Percentiles rank a stretch among this genome's conserved stretches.
Conservation (phyloP, 2,888 invertebrate genomes). For the Anagyrus pseudococci region DNA sequence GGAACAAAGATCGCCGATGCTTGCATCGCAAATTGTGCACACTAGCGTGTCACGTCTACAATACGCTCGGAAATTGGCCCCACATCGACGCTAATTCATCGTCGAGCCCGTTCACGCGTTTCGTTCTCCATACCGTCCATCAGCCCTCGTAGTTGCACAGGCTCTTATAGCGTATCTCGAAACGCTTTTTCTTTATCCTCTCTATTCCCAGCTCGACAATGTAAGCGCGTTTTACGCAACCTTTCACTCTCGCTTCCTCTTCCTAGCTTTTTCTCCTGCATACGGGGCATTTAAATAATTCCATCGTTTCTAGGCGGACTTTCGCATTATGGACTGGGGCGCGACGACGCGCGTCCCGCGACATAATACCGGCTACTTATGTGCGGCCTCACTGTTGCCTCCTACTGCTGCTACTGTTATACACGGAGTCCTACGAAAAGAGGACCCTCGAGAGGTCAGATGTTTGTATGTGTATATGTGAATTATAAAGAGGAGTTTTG, state of each 20-base stretch:
- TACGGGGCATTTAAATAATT: slow-evolving; percentile 56
- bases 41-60: slow-evolving; percentile 51
- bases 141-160: too few species aligned
- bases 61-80: slow-evolving; percentile 56
- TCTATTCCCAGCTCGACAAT: background rate
- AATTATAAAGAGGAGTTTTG: slow-evolving; percentile 8
- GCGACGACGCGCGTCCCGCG: slow-evolving; percentile 44
- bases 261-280: slow-evolving; percentile 25
- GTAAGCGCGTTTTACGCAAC: background rate
- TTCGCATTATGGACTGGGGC: slow-evolving; percentile 46
- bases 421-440: background rate
- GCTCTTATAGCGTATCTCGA: too few species aligned
- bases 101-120: slow-evolving; percentile 35
- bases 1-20: too few species aligned
- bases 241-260: slow-evolving; percentile 20
- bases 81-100: slow-evolving; percentile 57
- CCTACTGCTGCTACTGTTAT: background rate
- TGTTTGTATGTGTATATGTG: background rate
- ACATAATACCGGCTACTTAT: slow-evolving; percentile 55
- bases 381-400: slow-evolving; percentile 8
- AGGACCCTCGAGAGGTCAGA: slow-evolving; percentile 13
- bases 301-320: slow-evolving; percentile 55
- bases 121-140: slow-evolving; percentile 16
- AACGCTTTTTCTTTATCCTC: background rate
- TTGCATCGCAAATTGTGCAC: too few species aligned